These are phyloP conservation scores for Callospermophilus lateralis DNA, from an alignment of 2,113 vertebrate species.

Conservation along the genomic window DNA sequence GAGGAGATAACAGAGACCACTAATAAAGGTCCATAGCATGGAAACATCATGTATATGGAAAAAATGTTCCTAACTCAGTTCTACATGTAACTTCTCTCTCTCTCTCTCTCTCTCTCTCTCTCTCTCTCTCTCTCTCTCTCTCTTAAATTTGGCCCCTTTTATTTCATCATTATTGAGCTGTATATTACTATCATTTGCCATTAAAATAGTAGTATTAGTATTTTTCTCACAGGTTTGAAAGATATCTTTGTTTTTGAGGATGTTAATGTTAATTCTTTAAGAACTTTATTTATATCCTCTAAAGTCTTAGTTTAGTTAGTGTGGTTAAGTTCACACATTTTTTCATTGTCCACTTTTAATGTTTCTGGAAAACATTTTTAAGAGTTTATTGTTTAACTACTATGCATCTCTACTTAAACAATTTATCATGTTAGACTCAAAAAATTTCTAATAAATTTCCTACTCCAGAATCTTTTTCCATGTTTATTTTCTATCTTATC, in stretches of 20 bases:
- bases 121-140: too few relatives aligned
- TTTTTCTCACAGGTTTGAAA: too few relatives aligned
- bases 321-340: not conserved
- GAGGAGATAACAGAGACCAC: not conserved
- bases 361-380: too few relatives aligned
- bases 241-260: too few relatives aligned
- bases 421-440: not conserved
- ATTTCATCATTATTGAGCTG: too few relatives aligned
- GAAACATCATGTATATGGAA: not conserved
- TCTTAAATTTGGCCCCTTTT: too few relatives aligned
- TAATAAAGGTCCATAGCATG: not conserved
- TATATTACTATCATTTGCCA: too few relatives aligned
- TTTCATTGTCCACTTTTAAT: not conserved
- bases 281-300: not conserved
- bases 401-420: not conserved
- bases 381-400: not conserved
- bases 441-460: not conserved
- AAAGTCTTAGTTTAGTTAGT: not conserved
- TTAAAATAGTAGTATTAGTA: too few relatives aligned
- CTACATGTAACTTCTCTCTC: not conserved
- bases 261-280: slow-evolving; percentile 34
- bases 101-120: too few relatives aligned
- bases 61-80: slow-evolving; percentile 33
- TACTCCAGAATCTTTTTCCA: not conserved
- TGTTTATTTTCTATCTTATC: not conserved